phyloP scores from a whole-genome alignment of 2,797 vertebrate genomes.

The Bovichtus diacanthus region DNA sequence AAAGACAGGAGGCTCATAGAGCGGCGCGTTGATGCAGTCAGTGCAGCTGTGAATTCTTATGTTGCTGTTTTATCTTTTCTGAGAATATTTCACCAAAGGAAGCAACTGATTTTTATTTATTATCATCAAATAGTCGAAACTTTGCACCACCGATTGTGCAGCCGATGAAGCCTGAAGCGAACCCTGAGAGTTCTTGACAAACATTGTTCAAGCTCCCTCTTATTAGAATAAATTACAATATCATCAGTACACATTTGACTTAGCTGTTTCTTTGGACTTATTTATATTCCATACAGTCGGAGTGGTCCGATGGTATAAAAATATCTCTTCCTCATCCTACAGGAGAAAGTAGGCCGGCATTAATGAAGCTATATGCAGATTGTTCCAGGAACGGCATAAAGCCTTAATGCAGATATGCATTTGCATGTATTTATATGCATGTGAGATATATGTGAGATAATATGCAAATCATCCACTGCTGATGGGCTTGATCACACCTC shows the following conservation, averaged over 20 bases:
- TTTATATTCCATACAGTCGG: conserved; percentile 50
- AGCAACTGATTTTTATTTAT: background rate
- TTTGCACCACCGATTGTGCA: background rate
- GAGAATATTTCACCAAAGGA: conserved; percentile 4
- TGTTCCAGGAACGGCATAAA: conserved; percentile 43
- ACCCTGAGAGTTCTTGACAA: background rate
- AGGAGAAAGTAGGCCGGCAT: conserved; percentile 67
- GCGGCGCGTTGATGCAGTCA: conserved; percentile 16
- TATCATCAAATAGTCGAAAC: background rate
- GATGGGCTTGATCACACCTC: conserved; percentile 22
- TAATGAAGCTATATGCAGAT: conserved; percentile 43
- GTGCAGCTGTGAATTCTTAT: conserved; percentile 30
- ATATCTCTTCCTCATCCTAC: conserved; percentile 63
- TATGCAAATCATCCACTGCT: conserved; percentile 51
- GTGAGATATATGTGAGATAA: conserved; percentile 49
- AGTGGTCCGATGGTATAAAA: conserved; percentile 53
- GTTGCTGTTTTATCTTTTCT: background rate
- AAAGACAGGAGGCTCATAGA: conserved; percentile 23
- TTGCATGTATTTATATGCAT: conserved; percentile 39
- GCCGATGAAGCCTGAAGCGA: background rate
- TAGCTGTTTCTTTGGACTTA: conserved; percentile 51
- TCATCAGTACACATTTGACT: conserved; percentile 12
- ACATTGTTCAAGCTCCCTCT: background rate
- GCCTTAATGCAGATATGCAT: conserved; percentile 47
- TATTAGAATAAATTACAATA: conserved; percentile 9